Evolutionary conservation across 1,140 invertebrate genomes (phyloP), one percentile per base, ranked within the genome.

Genomic region (Drosophila lowei): DNA sequence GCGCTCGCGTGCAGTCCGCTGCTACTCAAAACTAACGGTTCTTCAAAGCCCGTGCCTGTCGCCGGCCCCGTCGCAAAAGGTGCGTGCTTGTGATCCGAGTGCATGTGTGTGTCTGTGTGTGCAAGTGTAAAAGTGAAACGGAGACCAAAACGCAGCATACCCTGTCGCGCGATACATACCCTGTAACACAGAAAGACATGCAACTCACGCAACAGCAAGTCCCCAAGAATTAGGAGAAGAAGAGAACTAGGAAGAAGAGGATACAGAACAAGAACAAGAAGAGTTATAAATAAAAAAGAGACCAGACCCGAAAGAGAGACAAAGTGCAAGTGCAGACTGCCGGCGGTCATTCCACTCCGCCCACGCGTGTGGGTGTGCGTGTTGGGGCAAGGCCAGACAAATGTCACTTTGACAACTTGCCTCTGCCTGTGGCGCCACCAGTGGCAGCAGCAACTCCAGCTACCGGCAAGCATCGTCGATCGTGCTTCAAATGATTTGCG

Each of bases 1-100:
- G 62, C 70, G 66, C 70, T 86, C 63, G 74, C 79, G 75, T 86
- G 74, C 77, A 86, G 83, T 86, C 81, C 11, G 81, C 72, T 73
- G 80, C 67, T 70, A 13, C 59, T 71, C 62, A 38, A 38, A 38
- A 61, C 67, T 85, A 85, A 88, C 81, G 77, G 81, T 81, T 60
- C 64, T 71, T 80, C 34, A 38, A 38, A 38, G 34, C 11, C 34
- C 53, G 55, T 60, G 72, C 49, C 81, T 60, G 72, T 54, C 81
- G 81, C 78, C 73, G 72, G 52, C 81, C 81, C 78, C 73, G 65
- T 64, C 77, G 72, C 50, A 44, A 60, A 59, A 76, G 72, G 72
- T 77, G 73, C 64, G 72, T 76, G 72, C 55, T 18, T 58, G 50
- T 21, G n/a, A 34, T 38, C 11, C 11, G 38, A 28, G 38, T 50